Conservation (phyloP, 2,888 invertebrate species). For the Heliconius aoede region DNA sequence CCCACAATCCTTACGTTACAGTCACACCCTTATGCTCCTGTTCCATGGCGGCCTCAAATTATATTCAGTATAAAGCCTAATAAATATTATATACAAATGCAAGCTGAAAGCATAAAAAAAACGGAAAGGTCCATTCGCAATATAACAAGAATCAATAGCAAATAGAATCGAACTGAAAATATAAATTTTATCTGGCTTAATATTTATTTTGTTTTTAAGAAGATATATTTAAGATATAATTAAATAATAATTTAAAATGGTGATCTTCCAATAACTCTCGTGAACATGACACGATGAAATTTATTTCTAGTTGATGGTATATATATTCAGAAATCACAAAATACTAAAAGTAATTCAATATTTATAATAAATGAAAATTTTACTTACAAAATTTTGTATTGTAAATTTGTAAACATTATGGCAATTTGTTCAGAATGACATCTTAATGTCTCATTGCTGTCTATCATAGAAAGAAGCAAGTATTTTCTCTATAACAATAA, state of each 20-base stretch:
- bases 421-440: conserved; percentile 25
- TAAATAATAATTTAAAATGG: neutral
- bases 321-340: neutral
- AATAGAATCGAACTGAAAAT: too few relatives aligned
- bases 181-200: too few relatives aligned
- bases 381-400: conserved; percentile 32
- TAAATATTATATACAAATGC: neutral
- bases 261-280: neutral
- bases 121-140: too few relatives aligned
- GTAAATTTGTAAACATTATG: conserved; percentile 35
- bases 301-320: neutral
- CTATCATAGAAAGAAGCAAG: neutral
- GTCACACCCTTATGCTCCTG: too few relatives aligned
- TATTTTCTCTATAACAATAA: neutral
- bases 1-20: too few relatives aligned
- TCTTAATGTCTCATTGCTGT: neutral
- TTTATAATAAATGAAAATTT: neutral
- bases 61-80: neutral
- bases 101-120: too few relatives aligned
- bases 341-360: neutral
- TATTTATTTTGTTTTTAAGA: too few relatives aligned
- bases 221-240: too few relatives aligned
- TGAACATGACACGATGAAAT: neutral
- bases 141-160: too few relatives aligned
- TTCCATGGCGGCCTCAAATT: neutral